Evolutionary conservation across 2,113 vertebrate species (phyloP), one percentile per base, ranked within the genome.

Genomic region (Dasypus novemcinctus): DNA sequence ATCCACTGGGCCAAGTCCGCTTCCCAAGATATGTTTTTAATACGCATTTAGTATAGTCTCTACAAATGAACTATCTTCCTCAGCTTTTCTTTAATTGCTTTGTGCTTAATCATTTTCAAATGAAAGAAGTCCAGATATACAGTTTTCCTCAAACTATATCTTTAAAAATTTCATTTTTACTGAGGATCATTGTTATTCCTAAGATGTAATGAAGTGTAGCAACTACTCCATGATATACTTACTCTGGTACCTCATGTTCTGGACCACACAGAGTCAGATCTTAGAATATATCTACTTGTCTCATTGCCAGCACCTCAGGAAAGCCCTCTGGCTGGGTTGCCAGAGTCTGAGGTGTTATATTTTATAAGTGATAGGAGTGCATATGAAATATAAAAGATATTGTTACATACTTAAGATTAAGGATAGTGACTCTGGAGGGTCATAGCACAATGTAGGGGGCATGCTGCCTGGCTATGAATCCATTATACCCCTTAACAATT

Each of bases 71-170:
- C 25, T 93, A 59, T 92, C 96, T 96, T 87, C n/a, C 43, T 89
- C 57, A 88, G 63, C 41, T 95, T 95, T 93, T 91, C 11, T 75
- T 71, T 72, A 95, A 96, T 68, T 88, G 36, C 33, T 88, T 78
- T 95, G 57, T 86, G 29, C 85, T 91, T 89, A 93, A 94, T 97
- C 52, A 91, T 95, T 96, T 96, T 95, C 61, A 80, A 90, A 72
- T 90, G 69, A 90, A 96, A 33, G n/a, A 85, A 90, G 29, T 90
- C 41, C 20, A 92, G 41, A 94, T 79, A 66, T 84, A 84, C 43
- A 59, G 8, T 95, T 94, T 94, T 69, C 25, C 72, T 74, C 92
- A 54, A 90, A 88, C 46, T 92, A 9, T 81, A 91, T 85, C 75
- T 96, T 80, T 25, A 91, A 41, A 83, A 88, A 82, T 93, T 91